These are phyloP conservation scores for Paedocypris micromegethes DNA, from an alignment of 2,797 vertebrate species.

Conservation along the genomic window DNA sequence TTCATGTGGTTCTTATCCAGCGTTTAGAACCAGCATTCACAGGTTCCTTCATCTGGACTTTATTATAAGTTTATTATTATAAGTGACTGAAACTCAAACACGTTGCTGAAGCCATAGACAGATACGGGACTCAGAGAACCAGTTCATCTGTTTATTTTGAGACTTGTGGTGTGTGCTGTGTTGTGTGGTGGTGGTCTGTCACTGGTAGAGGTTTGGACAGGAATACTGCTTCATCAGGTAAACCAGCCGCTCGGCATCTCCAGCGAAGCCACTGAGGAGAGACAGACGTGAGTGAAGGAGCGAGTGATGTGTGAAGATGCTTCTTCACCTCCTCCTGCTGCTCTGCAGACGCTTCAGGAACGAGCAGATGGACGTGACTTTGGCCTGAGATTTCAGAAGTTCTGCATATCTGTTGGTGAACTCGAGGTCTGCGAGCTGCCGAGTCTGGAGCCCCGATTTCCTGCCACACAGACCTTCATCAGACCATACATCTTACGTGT, in stretches of 20 bases:
- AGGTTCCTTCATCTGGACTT: too few relatives aligned
- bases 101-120: too few relatives aligned
- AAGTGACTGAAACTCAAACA: too few relatives aligned
- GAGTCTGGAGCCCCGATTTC: slow-evolving; percentile 53
- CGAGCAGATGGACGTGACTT: slow-evolving; percentile 66
- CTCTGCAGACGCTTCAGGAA: slow-evolving; percentile 67
- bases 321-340: slow-evolving; percentile 61
- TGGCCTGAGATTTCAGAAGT: slow-evolving; percentile 70
- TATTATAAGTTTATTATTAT: too few relatives aligned
- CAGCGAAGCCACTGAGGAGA: slow-evolving; percentile 51
- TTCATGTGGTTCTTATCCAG: too few relatives aligned
- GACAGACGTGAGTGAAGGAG: slow-evolving; percentile 15
- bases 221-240: slow-evolving; percentile 67
- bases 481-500: neutral
- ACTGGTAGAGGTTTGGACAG: slow-evolving; percentile 63
- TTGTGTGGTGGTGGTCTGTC: slow-evolving; percentile 34
- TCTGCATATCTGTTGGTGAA: slow-evolving; percentile 74
- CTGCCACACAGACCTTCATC: slow-evolving; percentile 6
- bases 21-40: too few relatives aligned
- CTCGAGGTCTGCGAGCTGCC: slow-evolving; percentile 74
- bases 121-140: too few relatives aligned
- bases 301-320: neutral
- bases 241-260: slow-evolving; percentile 62
- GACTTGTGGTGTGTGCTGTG: slow-evolving; percentile 2
- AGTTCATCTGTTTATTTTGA: neutral